A percentile compares a stretch with the other conserved stretches of the same genome.
These are phyloP conservation scores for Pinna nobilis DNA, from an alignment of 1,140 invertebrate species.

Conservation along the genomic window DNA sequence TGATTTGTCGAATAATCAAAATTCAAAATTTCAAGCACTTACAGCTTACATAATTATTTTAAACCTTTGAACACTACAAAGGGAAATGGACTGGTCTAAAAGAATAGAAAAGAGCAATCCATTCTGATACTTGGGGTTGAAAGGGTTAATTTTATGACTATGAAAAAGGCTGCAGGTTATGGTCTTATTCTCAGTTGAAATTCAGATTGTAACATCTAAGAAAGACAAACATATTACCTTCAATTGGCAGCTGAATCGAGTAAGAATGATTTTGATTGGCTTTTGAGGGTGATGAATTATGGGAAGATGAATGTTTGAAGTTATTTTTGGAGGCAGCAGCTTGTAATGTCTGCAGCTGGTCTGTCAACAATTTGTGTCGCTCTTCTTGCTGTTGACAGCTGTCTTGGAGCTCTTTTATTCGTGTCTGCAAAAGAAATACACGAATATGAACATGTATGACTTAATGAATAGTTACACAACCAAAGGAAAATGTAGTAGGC, in stretches of 20 bases:
- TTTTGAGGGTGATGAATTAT: slow-evolving; percentile 20
- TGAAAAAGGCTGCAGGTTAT: too few species aligned
- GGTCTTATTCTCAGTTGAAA: too few species aligned
- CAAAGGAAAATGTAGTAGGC: background rate
- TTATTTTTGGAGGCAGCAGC: slow-evolving; percentile 47
- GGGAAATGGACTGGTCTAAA: too few species aligned
- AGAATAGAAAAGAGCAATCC: too few species aligned
- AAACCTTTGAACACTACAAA: too few species aligned
- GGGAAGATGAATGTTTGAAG: slow-evolving; percentile 37
- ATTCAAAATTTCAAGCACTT: too few species aligned
- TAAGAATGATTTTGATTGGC: slow-evolving; percentile 13
- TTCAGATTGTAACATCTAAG: background rate
- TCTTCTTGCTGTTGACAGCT: slow-evolving; percentile 87
- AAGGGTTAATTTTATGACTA: too few species aligned
- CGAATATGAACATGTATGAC: background rate
- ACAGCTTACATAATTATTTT: too few species aligned
- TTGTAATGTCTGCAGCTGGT: slow-evolving; percentile 82
- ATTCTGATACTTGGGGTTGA: too few species aligned
- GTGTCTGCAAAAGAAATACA: slow-evolving; percentile 23
- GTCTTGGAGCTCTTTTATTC: slow-evolving; percentile 69
- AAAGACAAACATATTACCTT: background rate
- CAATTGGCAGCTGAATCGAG: background rate
- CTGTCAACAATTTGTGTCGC: slow-evolving; percentile 89
- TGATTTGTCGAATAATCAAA: too few species aligned
- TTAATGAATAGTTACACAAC: background rate